Percentiles rank a stretch among this genome's conserved stretches.
Evolutionary conservation across 2,113 vertebrate species (phyloP).

Genomic region (Mellivora capensis): DNA sequence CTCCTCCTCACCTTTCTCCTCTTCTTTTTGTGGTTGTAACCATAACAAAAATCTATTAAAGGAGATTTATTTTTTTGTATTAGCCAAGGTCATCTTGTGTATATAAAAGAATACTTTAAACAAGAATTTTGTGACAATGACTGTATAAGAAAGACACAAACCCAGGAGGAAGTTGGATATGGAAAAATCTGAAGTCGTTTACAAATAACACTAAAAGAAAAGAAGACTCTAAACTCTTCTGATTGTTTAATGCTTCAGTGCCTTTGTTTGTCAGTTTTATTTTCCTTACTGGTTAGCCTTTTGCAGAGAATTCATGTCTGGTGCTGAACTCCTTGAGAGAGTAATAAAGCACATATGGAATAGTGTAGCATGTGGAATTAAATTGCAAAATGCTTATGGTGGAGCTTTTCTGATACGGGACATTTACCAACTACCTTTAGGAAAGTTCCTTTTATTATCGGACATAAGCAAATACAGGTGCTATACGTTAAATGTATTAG

Average conservation of each 20-base stretch:
- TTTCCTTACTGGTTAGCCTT: constrained; percentile 60
- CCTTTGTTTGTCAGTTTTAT: constrained; percentile 64
- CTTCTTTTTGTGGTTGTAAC: neutral
- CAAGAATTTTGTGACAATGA: constrained; percentile 48
- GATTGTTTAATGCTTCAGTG: constrained; percentile 60
- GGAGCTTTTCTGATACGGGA: neutral
- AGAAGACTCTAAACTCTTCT: constrained; percentile 43
- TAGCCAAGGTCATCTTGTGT: constrained; percentile 53
- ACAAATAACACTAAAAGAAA: constrained; percentile 45
- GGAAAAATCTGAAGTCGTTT: constrained; percentile 38
- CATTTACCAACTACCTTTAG: neutral
- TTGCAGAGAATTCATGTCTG: constrained; percentile 49
- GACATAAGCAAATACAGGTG: neutral
- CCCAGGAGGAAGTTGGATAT: neutral
- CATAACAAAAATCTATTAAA: constrained; percentile 63
- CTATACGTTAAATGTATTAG: neutral
- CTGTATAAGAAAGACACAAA: constrained; percentile 1
- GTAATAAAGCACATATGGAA: constrained; percentile 53
- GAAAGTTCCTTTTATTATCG: constrained; percentile 20
- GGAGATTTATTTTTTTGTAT: constrained; percentile 44
- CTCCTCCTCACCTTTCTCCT: neutral
- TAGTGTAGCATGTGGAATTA: constrained; percentile 31
- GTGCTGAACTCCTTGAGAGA: constrained; percentile 35
- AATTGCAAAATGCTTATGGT: constrained; percentile 7
- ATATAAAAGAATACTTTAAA: constrained; percentile 49